phyloP scores from a whole-genome alignment of 2,888 invertebrate species.

The Ctenicera cuprea region DNA sequence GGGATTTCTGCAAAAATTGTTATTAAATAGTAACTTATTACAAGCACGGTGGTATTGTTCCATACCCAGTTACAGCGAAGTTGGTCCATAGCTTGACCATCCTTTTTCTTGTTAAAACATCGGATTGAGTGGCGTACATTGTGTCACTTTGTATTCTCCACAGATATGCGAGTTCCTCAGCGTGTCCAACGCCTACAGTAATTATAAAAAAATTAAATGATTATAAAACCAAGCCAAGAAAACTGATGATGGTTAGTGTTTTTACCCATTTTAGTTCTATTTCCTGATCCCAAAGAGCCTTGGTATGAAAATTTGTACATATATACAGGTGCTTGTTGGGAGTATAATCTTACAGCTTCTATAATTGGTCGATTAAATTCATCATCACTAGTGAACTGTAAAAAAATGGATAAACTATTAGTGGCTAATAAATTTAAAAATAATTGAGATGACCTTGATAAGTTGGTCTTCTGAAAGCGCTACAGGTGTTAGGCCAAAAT shows the following conservation, averaged over 20 bases:
- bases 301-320: conserved; percentile 60
- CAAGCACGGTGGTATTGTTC: not conserved
- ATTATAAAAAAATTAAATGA: not conserved
- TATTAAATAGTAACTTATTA: not conserved
- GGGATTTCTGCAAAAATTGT: conserved; percentile 50
- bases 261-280: not conserved
- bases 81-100: conserved; percentile 58
- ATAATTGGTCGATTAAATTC: conserved; percentile 57
- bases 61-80: conserved; percentile 59
- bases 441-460: no score
- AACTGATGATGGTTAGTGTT: not conserved
- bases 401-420: conserved; percentile 3
- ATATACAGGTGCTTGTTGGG: conserved; percentile 55
- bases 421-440: no score
- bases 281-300: conserved; percentile 47
- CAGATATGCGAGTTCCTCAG: conserved; percentile 58
- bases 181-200: conserved; percentile 57
- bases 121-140: conserved; percentile 28
- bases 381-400: conserved; percentile 51
- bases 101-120: conserved; percentile 50
- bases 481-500: conserved; percentile 33
- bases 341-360: conserved; percentile 54
- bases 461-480: not conserved
- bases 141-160: conserved; percentile 51
- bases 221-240: not conserved